Evolutionary conservation across 1,140 invertebrate species (phyloP).

Genomic region (Dendroctonus ponderosae): DNA sequence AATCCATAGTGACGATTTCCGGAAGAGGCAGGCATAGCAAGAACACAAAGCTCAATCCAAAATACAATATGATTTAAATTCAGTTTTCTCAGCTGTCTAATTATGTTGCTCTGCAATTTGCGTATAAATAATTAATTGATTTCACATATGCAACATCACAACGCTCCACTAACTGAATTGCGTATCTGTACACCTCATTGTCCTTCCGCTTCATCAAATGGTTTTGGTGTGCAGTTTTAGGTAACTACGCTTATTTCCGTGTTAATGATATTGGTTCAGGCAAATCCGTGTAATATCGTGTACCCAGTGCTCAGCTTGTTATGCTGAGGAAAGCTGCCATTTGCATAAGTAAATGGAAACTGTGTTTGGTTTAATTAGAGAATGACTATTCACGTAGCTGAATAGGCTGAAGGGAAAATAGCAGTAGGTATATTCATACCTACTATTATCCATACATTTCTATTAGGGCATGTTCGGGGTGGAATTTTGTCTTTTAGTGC

Average conservation of each 20-base stretch:
- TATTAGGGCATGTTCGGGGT: too few species aligned
- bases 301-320: slow-evolving; percentile 10
- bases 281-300: slow-evolving; percentile 16
- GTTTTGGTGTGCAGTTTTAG: not conserved
- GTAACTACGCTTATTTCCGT: slow-evolving; percentile 3
- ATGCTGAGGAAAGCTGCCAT: slow-evolving; percentile 5
- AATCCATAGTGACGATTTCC: too few species aligned
- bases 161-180: too few species aligned
- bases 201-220: not conserved
- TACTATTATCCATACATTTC: too few species aligned
- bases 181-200: not conserved
- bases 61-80: too few species aligned
- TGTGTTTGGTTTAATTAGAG: slow-evolving; percentile 13
- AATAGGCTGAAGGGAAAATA: not conserved
- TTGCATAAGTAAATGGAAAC: slow-evolving; percentile 16
- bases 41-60: too few species aligned
- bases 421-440: not conserved
- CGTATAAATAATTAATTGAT: too few species aligned
- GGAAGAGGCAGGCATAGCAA: too few species aligned
- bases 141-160: too few species aligned
- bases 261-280: slow-evolving; percentile 20
- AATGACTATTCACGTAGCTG: slow-evolving; percentile 10
- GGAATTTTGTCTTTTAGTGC: too few species aligned
- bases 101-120: too few species aligned
- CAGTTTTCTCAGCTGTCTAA: too few species aligned